Conservation (phyloP, 2,888 invertebrate genomes). For the Stenotaenia linearis region DNA sequence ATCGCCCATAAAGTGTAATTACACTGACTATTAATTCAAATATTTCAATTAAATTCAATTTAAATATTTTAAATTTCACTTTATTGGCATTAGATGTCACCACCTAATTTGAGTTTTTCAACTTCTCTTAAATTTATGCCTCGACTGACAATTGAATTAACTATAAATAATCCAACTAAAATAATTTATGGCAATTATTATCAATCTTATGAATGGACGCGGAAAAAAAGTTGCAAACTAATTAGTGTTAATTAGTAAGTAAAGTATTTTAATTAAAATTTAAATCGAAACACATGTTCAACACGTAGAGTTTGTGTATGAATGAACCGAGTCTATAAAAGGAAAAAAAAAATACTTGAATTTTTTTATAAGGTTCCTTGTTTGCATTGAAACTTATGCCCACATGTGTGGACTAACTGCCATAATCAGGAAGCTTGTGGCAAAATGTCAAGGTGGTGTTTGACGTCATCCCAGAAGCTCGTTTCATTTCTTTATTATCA, state of each 20-base stretch:
- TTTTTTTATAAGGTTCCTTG: no score
- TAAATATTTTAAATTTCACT: neutral
- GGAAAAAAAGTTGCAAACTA: no score
- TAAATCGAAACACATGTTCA: neutral
- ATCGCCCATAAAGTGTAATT: neutral
- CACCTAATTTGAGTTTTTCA: neutral
- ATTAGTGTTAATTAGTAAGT: no score
- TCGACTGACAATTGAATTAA: no score
- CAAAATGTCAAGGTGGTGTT: conserved; percentile 26
- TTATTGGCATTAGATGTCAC: neutral
- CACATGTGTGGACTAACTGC: neutral
- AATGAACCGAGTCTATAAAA: no score
- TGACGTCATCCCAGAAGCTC: conserved; percentile 21
- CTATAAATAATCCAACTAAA: neutral
- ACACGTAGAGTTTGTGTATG: no score
- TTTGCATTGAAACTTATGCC: neutral
- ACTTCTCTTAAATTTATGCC: no score
- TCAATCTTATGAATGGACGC: no score
- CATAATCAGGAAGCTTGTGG: conserved; percentile 6
- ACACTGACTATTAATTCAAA: no score
- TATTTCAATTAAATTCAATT: neutral
- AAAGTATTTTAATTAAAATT: no score
- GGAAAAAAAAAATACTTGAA: no score
- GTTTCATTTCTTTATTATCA: neutral
- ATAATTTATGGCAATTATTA: no score